phyloP scores from a whole-genome alignment of 2,888 invertebrate genomes.

The Stenotaenia linearis region DNA sequence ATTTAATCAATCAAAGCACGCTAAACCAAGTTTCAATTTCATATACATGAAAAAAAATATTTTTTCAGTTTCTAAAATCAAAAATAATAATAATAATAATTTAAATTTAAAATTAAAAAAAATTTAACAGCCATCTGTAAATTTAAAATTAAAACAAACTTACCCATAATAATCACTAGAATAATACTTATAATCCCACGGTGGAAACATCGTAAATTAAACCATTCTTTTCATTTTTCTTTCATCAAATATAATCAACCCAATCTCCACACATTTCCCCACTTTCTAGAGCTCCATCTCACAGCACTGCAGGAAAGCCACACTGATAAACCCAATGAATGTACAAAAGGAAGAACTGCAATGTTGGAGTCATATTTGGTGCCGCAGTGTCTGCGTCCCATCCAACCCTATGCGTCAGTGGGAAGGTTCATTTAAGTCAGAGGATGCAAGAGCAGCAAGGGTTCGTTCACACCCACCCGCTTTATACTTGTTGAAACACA shows the following conservation, averaged over 20 bases:
- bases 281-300: neutral
- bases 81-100: too few relatives aligned
- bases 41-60: too few relatives aligned
- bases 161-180: constrained; percentile 21
- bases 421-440: constrained; percentile 13
- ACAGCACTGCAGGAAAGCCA: neutral
- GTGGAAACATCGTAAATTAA: neutral
- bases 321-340: neutral
- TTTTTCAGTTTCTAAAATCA: too few relatives aligned
- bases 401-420: constrained; percentile 20
- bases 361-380: constrained; percentile 24
- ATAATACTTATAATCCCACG: constrained; percentile 12
- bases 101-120: too few relatives aligned
- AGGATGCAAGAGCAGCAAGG: constrained; percentile 13
- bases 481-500: constrained; percentile 8
- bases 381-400: constrained; percentile 21
- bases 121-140: too few relatives aligned
- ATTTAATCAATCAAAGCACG: too few relatives aligned
- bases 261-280: neutral
- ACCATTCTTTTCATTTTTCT: neutral
- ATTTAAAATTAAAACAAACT: neutral
- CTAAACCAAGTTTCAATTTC: too few relatives aligned
- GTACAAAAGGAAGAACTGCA: constrained; percentile 4
- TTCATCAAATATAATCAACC: too few relatives aligned
- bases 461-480: neutral